These are phyloP conservation scores for Phymastichus coffea DNA, from an alignment of 1,140 invertebrate species.

Conservation along the genomic window DNA sequence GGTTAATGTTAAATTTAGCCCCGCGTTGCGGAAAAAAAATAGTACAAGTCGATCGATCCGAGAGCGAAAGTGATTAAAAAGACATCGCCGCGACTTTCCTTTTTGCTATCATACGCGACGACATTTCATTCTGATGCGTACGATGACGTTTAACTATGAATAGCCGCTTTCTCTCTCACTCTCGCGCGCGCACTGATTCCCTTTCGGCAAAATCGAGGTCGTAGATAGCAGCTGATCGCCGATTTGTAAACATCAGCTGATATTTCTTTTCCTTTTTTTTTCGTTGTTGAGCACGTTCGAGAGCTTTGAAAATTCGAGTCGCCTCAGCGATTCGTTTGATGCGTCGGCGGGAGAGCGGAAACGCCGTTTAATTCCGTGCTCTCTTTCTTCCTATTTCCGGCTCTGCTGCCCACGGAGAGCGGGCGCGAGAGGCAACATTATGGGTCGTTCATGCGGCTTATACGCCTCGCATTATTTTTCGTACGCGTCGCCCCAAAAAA, in stretches of 20 bases:
- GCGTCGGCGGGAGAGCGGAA: not conserved
- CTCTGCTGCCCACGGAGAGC: too few species aligned
- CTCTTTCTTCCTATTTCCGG: not conserved
- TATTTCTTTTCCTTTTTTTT: slow-evolving; percentile 3
- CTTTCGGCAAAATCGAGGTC: slow-evolving; percentile 31
- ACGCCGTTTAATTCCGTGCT: not conserved
- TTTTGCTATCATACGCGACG: not conserved
- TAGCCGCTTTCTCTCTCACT: too few species aligned
- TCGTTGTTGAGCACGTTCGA: not conserved
- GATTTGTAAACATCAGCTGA: slow-evolving; percentile 8
- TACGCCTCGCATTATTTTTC: too few species aligned
- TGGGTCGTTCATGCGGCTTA: too few species aligned
- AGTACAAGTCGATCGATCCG: not conserved
- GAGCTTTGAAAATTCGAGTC: not conserved
- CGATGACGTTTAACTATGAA: slow-evolving; percentile 36
- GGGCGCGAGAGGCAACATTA: too few species aligned
- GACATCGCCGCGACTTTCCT: not conserved
- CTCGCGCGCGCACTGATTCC: slow-evolving; percentile 44
- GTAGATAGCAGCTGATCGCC: not conserved
- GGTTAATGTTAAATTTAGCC: not conserved
- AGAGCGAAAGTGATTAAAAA: not conserved
- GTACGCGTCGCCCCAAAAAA: too few species aligned
- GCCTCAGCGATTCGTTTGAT: too few species aligned
- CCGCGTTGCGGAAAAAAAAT: not conserved
- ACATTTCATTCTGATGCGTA: too few species aligned